phyloP scores from a whole-genome alignment of 2,888 invertebrate species.

The Oconnorella tubifera region DNA sequence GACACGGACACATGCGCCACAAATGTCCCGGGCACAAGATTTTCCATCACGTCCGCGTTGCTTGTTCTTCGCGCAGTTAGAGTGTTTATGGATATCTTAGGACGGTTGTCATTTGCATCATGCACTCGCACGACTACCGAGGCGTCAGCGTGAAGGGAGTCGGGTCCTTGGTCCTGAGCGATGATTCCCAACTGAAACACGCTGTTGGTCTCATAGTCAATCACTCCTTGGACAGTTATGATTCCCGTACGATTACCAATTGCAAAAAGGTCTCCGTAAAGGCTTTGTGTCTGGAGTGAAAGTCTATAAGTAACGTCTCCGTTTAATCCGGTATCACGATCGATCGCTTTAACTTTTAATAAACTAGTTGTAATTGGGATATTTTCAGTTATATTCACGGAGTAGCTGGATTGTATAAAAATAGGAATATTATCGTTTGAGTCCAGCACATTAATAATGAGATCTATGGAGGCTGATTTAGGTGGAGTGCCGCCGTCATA shows the following conservation, averaged over 20 bases:
- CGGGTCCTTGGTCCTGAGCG: conserved; percentile 16
- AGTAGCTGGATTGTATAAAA: conserved; percentile 17
- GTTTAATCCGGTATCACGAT: conserved; percentile 22
- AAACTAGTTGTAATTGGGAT: conserved; percentile 7
- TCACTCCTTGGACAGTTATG: conserved; percentile 15
- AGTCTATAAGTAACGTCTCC: conserved; percentile 19
- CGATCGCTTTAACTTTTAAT: conserved; percentile 17
- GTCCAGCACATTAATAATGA: conserved; percentile 24
- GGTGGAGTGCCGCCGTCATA: conserved; percentile 33
- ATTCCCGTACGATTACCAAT: conserved; percentile 22
- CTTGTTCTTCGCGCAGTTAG: conserved; percentile 4
- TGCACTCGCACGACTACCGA: conserved; percentile 17
- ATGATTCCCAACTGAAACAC: conserved; percentile 16
- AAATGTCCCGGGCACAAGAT: conserved; percentile 22
- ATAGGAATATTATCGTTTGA: conserved; percentile 27
- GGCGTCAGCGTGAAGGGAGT: conserved; percentile 17
- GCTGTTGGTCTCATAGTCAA: conserved; percentile 21
- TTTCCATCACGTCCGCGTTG: conserved; percentile 24
- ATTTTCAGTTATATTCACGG: conserved; percentile 18
- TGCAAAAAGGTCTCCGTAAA: conserved; percentile 15
- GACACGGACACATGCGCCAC: conserved; percentile 24
- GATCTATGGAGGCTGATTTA: conserved; percentile 25
- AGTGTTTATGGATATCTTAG: conserved; percentile 20
- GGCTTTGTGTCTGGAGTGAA: neutral
- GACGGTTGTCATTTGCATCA: conserved; percentile 27